Base-by-base conservation (phyloP, 2,888 invertebrate species). In the Trissoscelio sp. region DNA sequence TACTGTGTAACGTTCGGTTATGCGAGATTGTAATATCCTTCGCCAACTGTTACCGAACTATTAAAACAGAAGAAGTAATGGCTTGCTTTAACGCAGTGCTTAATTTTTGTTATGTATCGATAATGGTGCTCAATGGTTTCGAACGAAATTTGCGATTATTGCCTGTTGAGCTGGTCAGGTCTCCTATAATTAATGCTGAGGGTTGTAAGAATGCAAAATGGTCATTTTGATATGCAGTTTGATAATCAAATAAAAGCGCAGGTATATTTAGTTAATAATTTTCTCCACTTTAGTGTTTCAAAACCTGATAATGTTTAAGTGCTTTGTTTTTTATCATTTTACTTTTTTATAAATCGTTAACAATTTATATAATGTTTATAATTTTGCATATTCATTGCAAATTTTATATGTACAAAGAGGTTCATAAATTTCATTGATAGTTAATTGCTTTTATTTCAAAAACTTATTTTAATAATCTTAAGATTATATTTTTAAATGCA, bases 61-160 rank as follows among this genome's bases (percentile, higher is more conserved):
- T 18, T 60, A 44, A 60, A 60, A 28, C 60, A 22, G 57, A 39
- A 58, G 16, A 60, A n/a, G 60, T 28, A 28, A 60, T 44, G 22
- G 16, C 42, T 44, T 22, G 44, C 44, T 28, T 60, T 28, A 24
- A 22, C 18, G 44, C 24, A 28, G 57, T 3, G 16, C 42, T 18
- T n/a, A 22, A 58, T 58, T 58, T 58, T 55, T 55, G 22, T 39
- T 58, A 37, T 16, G 18, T 39, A 37, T 39, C 39, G 39, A 37
- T 58, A 39, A 58, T 12, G 57, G 7, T 3, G 9, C 18, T 16
- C 14, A 34, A 14, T 16, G 34, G 28, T 39, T 57, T 37, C 14
- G 22, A 20, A 12, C 22, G 39, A 57, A 37, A 57, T 37, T 57
- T 39, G 22, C n/a, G 22, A 39, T 57, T 11, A 57, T 57, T 28